Conservation (phyloP, 1,140 invertebrate species). For the Orius insidiosus region DNA sequence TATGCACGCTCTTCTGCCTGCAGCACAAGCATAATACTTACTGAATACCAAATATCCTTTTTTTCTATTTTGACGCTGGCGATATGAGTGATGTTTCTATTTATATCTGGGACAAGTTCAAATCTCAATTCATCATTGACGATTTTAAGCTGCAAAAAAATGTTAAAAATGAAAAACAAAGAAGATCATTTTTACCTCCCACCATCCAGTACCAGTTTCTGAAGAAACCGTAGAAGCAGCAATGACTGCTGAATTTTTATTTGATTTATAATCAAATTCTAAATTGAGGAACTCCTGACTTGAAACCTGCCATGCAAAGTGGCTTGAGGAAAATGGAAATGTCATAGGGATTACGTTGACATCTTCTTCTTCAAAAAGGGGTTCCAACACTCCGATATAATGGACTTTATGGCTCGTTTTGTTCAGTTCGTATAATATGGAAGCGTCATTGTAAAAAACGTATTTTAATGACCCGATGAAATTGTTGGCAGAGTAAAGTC, state of each 20-base stretch:
- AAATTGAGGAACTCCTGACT: conserved; percentile 52
- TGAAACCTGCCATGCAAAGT: conserved; percentile 67
- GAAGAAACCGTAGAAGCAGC: conserved; percentile 62
- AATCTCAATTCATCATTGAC: conserved; percentile 69
- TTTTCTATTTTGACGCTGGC: conserved; percentile 61
- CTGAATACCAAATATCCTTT: conserved; percentile 38
- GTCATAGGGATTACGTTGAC: conserved; percentile 80
- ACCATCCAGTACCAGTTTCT: conserved; percentile 53
- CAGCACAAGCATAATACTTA: no score
- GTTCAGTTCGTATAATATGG: conserved; percentile 72
- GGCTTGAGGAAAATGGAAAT: conserved; percentile 74
- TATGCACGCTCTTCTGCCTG: no score
- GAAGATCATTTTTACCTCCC: no score
- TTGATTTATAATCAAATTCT: conserved; percentile 77
- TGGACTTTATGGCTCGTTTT: conserved; percentile 65
- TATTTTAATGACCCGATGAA: conserved; percentile 74
- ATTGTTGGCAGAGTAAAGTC: conserved; percentile 33
- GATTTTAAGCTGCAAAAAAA: conserved; percentile 52
- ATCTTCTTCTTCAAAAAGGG: conserved; percentile 65
- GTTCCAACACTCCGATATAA: conserved; percentile 59
- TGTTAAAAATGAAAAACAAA: no score
- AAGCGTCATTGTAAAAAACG: conserved; percentile 82
- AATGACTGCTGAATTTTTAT: conserved; percentile 61
- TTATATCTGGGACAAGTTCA: conserved; percentile 49
- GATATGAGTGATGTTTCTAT: conserved; percentile 52